Percentiles rank a stretch among this genome's conserved stretches.
Conservation (phyloP, 2,888 invertebrate species). For the Nymphalis urticae region DNA sequence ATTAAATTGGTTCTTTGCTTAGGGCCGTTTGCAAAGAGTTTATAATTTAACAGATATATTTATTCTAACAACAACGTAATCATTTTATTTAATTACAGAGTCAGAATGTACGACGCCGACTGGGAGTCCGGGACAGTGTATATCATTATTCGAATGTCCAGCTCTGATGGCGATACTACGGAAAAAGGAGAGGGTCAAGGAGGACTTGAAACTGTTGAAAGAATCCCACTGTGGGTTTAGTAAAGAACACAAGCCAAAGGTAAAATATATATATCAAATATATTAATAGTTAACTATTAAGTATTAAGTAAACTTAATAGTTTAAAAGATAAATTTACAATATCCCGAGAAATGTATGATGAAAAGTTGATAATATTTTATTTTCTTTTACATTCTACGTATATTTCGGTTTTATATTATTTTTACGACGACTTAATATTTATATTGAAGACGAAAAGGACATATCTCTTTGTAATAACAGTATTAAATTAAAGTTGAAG, state of each 20-base stretch:
- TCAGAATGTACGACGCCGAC: conserved; percentile 62
- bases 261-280: conserved; percentile 47
- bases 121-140: conserved; percentile 60
- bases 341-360: too few relatives aligned
- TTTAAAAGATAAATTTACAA: background rate
- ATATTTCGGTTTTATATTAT: too few relatives aligned
- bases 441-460: background rate
- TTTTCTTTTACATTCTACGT: too few relatives aligned
- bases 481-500: too few relatives aligned
- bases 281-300: too few relatives aligned
- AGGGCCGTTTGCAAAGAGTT: too few relatives aligned
- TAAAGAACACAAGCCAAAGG: conserved; percentile 46
- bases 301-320: background rate
- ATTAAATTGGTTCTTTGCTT: too few relatives aligned
- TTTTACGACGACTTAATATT: too few relatives aligned
- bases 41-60: too few relatives aligned
- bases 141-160: conserved; percentile 62
- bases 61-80: too few relatives aligned
- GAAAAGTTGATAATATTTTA: too few relatives aligned
- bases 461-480: too few relatives aligned
- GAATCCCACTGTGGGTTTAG: conserved; percentile 60
- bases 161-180: conserved; percentile 53
- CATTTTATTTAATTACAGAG: conserved; percentile 30
- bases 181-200: conserved; percentile 52
- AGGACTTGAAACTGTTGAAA: conserved; percentile 64